A percentile compares a stretch with the other conserved stretches of the same genome.
These are phyloP conservation scores for Setophaga petechia DNA, from an alignment of 2,113 vertebrate genomes.

Conservation along the genomic window DNA sequence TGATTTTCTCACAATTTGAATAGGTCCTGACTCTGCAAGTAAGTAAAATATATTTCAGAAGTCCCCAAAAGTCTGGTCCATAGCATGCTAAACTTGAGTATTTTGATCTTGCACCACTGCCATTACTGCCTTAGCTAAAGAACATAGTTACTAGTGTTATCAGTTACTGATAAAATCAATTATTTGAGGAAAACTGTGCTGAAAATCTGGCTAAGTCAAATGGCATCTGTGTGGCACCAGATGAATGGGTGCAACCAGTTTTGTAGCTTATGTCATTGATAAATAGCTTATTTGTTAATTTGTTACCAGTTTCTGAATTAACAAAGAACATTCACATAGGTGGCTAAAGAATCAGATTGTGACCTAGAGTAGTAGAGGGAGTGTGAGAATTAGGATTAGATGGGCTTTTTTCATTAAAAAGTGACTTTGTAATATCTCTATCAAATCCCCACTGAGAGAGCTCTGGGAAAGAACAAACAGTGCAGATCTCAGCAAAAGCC, in stretches of 20 bases:
- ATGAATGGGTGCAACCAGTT: neutral
- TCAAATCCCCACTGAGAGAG: neutral
- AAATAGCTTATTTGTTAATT: neutral
- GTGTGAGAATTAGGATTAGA: neutral
- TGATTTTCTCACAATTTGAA: neutral
- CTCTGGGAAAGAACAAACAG: neutral
- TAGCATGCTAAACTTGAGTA: neutral
- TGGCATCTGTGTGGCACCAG: neutral
- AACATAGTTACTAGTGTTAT: neutral
- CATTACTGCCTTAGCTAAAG: neutral
- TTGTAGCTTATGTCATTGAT: neutral
- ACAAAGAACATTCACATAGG: neutral
- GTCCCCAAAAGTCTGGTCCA: neutral
- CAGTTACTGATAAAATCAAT: neutral
- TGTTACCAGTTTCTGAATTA: neutral
- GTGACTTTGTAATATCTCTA: neutral
- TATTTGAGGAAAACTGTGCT: neutral
- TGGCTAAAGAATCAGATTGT: neutral
- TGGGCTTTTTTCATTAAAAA: neutral
- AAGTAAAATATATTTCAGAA: neutral
- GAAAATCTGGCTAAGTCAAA: neutral
- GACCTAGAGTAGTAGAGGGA: neutral
- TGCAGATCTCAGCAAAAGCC: neutral
- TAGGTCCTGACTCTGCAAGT: neutral
- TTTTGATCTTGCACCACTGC: neutral